Evolutionary conservation across 1,140 invertebrate genomes (phyloP), one percentile per base, ranked within the genome.

Genomic region (Chironomus striatipennis): DNA sequence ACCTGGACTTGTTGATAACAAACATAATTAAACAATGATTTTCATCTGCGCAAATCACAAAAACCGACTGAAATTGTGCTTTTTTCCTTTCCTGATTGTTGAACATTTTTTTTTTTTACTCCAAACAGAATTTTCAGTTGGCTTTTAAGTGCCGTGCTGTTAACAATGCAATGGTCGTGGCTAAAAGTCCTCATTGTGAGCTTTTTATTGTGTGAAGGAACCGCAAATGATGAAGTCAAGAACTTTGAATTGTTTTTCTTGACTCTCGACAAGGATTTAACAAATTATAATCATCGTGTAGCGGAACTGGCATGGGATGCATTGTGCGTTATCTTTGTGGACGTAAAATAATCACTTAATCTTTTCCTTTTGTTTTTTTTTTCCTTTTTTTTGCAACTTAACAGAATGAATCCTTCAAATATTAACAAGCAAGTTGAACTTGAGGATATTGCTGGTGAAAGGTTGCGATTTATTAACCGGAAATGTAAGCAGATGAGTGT

Each of bases 401-500:
- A 57, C n/a, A 57, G 47, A n/a, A 12, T 57, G n/a, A n/a, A 57
- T 57, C 47, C 47, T 12, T 57, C 47, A 15, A 15, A 57, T 57
- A n/a, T 57, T 15, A 57, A 15, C 10, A 57, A 57, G n/a, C 47
- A 57, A 15, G n/a, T 57, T 57, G 47, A 12, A 5, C 12, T 57
- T 57, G 47, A 57, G n/a, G 47, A 15, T n/a, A 10, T 57, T 57
- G 47, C 47, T n/a, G n/a, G n/a, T 57, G 47, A 57, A 15, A 57
- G n/a, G n/a, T 10, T n/a, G n/a, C 12, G n/a, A 57, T 57, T 57
- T 15, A 57, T 57, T 12, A 57, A 57, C 47, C 47, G 47, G 47
- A 73, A 75, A 74, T 79, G 79, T 73, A 43, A 65, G 2, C 75
- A 76, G 76, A 43, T 77, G n/a, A 15, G 73, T 15, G 17, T 65